A percentile compares a stretch with the other conserved stretches of the same genome.
phyloP scores from a whole-genome alignment of 2,797 vertebrate genomes.

The Acridotheres tristis region DNA sequence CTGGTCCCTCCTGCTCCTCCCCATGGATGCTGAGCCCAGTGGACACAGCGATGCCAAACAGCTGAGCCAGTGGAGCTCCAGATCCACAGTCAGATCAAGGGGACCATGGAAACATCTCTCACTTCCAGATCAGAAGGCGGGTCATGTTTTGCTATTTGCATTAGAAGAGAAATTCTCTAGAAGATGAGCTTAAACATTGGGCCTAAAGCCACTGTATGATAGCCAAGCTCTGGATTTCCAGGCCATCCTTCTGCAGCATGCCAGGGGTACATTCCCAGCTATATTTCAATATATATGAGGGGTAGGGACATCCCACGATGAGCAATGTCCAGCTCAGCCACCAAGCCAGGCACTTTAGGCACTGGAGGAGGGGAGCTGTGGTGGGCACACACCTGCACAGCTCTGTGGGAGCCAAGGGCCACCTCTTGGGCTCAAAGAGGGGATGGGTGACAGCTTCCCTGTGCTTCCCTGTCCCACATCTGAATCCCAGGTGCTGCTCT shows the following conservation, averaged over 20 bases:
- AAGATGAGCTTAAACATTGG: neutral
- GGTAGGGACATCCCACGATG: neutral
- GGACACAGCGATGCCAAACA: neutral
- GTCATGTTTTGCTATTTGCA: neutral
- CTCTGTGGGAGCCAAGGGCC: neutral
- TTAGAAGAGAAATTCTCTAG: neutral
- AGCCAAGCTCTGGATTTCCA: neutral
- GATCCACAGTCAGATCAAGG: slow-evolving; percentile 2
- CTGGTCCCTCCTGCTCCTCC: neutral
- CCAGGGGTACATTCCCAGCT: neutral
- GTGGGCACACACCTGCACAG: neutral
- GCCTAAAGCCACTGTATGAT: neutral
- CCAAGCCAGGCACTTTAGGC: neutral
- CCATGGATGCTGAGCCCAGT: neutral
- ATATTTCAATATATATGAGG: neutral
- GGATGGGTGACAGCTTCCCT: neutral
- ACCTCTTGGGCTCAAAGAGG: neutral
- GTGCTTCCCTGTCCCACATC: neutral
- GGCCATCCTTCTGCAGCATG: neutral
- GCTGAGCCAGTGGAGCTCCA: neutral
- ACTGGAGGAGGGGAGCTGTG: neutral
- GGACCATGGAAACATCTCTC: slow-evolving; percentile 17
- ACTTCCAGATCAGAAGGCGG: slow-evolving; percentile 3
- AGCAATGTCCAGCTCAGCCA: neutral
- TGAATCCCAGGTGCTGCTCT: neutral